phyloP scores from a whole-genome alignment of 2,888 invertebrate genomes.

The Aleiodes leptofemur region DNA sequence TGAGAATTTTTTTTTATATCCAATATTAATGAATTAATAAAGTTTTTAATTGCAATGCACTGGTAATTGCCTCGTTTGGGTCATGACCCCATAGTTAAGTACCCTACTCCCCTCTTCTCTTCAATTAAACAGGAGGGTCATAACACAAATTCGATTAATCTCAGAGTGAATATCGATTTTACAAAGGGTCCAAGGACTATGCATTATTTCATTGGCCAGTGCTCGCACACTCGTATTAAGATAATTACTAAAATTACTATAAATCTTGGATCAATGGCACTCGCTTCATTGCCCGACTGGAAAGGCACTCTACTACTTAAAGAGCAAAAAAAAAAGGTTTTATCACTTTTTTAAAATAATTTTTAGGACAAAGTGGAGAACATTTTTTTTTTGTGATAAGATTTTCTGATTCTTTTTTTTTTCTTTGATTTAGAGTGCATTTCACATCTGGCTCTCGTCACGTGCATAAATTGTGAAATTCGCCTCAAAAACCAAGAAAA shows the following conservation, averaged over 20 bases:
- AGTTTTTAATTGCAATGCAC: conserved; percentile 1
- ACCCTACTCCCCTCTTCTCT: background rate
- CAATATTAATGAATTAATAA: conserved; percentile 5
- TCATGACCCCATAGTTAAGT: conserved; percentile 2
- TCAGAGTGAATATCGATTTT: conserved; percentile 44
- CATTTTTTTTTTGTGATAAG: background rate
- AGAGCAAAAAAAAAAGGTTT: no score
- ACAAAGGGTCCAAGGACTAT: background rate
- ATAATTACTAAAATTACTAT: conserved; percentile 33
- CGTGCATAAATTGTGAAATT: conserved; percentile 35
- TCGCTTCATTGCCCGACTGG: conserved; percentile 37
- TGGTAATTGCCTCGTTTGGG: background rate
- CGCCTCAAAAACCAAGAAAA: background rate
- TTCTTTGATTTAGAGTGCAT: conserved; percentile 38
- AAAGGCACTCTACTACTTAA: conserved; percentile 32
- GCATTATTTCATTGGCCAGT: conserved; percentile 7
- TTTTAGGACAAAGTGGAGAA: background rate
- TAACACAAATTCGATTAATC: conserved; percentile 47
- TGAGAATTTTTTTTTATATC: background rate
- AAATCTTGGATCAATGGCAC: conserved; percentile 35
- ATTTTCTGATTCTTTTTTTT: background rate
- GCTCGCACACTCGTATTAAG: conserved; percentile 38
- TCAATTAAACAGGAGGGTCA: conserved; percentile 21
- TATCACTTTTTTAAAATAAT: no score
- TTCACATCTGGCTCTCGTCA: conserved; percentile 38